Percentiles rank a stretch among this genome's conserved stretches.
phyloP scores from a whole-genome alignment of 2,797 vertebrate species.

The Argya squamiceps region DNA sequence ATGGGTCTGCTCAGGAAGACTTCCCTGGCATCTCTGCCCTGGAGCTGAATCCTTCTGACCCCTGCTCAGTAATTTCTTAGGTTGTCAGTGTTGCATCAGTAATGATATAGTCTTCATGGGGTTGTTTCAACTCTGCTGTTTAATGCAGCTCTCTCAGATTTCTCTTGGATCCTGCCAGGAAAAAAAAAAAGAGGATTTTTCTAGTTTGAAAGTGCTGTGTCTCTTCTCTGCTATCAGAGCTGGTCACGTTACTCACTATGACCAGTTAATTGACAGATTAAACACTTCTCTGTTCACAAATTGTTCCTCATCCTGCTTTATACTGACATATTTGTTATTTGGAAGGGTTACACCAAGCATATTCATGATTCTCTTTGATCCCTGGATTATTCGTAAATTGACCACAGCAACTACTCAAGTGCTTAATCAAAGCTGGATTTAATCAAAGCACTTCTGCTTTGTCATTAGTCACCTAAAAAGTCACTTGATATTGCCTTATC shows the following conservation, averaged over 20 bases:
- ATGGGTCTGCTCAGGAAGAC: neutral
- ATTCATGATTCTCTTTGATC: neutral
- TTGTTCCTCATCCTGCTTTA: neutral
- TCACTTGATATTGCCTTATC: neutral
- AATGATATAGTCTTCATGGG: neutral
- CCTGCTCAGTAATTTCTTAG: neutral
- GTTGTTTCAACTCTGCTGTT: neutral
- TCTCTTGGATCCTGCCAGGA: neutral
- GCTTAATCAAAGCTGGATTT: constrained; percentile 37
- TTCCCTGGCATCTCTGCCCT: neutral
- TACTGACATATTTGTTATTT: neutral
- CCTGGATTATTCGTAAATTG: constrained; percentile 3
- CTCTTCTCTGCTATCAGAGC: neutral
- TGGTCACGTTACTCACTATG: neutral
- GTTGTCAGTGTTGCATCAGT: neutral
- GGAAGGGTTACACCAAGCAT: neutral
- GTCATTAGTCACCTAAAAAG: neutral
- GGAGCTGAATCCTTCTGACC: neutral
- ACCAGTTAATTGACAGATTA: neutral
- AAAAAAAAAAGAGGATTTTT: neutral
- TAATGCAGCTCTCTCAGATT: neutral
- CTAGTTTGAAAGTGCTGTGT: neutral
- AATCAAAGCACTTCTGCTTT: neutral
- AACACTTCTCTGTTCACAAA: neutral
- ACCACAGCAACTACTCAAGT: neutral